A percentile compares a stretch with the other conserved stretches of the same genome.
phyloP scores from a whole-genome alignment of 2,113 vertebrate genomes.

The Ellobius talpinus region DNA sequence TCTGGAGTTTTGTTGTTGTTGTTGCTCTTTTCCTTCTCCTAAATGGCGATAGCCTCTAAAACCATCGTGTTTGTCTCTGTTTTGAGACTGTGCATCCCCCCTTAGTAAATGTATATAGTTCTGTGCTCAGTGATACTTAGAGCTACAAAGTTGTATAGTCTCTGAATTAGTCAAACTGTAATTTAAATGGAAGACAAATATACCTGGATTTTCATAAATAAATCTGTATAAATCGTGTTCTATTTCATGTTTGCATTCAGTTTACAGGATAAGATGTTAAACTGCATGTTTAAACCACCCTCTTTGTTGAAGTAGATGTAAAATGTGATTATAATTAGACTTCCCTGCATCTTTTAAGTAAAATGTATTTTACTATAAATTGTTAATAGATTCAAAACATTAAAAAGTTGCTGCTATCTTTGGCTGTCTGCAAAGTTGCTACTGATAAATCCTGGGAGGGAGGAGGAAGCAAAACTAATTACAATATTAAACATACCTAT shows the following conservation, averaged over 20 bases:
- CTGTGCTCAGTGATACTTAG: background rate
- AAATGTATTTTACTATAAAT: constrained; percentile 14
- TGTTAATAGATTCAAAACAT: background rate
- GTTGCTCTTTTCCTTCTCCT: background rate
- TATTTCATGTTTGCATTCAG: background rate
- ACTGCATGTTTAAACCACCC: background rate
- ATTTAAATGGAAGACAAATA: constrained; percentile 25
- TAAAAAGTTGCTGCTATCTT: background rate
- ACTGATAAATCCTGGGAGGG: background rate
- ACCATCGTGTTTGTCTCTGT: background rate
- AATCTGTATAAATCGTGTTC: background rate
- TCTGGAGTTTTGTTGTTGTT: background rate
- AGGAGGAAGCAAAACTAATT: background rate
- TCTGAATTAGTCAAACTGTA: background rate
- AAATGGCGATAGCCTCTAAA: background rate
- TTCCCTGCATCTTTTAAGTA: background rate
- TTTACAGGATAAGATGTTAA: constrained; percentile 15
- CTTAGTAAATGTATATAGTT: background rate
- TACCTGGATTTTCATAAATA: constrained; percentile 24
- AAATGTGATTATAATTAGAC: constrained; percentile 18
- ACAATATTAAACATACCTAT: constrained; percentile 29
- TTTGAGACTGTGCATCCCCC: background rate
- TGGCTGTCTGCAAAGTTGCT: background rate
- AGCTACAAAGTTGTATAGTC: background rate
- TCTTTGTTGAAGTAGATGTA: background rate